These are phyloP conservation scores for Eulithis prunata DNA, from an alignment of 2,888 invertebrate genomes.

Conservation along the genomic window DNA sequence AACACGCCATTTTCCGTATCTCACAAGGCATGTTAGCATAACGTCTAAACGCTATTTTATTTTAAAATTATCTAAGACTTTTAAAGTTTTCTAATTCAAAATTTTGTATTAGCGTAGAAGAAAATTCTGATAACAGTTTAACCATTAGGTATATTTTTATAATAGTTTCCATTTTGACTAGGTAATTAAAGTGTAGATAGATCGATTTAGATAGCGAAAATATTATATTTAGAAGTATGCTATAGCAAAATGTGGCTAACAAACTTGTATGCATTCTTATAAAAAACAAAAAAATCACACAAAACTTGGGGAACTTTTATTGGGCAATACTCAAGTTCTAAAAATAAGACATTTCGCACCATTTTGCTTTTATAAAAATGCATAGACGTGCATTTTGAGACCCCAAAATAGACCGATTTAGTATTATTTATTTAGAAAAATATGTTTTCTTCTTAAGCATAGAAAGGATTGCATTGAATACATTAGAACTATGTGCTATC, in stretches of 20 bases:
- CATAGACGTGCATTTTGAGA: constrained; percentile 52
- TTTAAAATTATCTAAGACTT: constrained; percentile 65
- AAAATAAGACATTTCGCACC: constrained; percentile 53
- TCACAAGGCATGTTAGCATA: constrained; percentile 63
- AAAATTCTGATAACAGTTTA: constrained; percentile 79
- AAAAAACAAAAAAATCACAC: constrained; percentile 53
- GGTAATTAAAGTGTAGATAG: constrained; percentile 66
- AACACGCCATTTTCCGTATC: constrained; percentile 60
- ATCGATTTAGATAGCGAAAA: constrained; percentile 72
- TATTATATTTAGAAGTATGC: constrained; percentile 67
- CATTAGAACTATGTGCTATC: constrained; percentile 54
- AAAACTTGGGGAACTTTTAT: constrained; percentile 46
- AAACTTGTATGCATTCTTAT: constrained; percentile 62
- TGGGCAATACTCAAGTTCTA: constrained; percentile 58
- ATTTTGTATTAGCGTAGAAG: constrained; percentile 82
- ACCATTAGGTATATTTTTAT: constrained; percentile 62
- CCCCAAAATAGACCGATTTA: constrained; percentile 56
- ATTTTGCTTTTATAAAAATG: constrained; percentile 65
- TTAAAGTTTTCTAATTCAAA: constrained; percentile 68
- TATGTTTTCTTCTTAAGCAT: constrained; percentile 66
- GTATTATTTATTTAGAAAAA: constrained; percentile 70
- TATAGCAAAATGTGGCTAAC: constrained; percentile 68
- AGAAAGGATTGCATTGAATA: constrained; percentile 67
- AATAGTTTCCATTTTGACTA: constrained; percentile 66
- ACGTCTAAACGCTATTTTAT: constrained; percentile 64